Evolutionary conservation across 2,797 vertebrate species (phyloP).

Genomic region (Lateolabrax maculatus): DNA sequence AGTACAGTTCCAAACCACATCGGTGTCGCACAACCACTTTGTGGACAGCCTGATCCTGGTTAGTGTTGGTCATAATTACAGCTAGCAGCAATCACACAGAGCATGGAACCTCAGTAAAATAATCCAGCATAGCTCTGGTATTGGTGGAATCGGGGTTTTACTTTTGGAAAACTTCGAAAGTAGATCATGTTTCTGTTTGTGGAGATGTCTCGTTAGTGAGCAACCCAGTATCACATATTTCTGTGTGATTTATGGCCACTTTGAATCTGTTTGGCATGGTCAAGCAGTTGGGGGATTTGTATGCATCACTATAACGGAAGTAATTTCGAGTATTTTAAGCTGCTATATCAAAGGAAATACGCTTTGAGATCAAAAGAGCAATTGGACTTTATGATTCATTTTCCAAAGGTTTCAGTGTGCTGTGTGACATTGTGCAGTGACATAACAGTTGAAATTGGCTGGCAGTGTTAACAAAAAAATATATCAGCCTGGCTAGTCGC

Average conservation of each 20-base stretch:
- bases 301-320: not conserved
- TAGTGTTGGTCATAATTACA: constrained; percentile 75
- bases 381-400: constrained; percentile 16
- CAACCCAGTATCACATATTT: constrained; percentile 49
- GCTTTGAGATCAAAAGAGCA: constrained; percentile 32
- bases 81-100: constrained; percentile 69
- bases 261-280: constrained; percentile 47
- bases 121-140: constrained; percentile 40
- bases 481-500: constrained; percentile 6
- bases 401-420: constrained; percentile 7
- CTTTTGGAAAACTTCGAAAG: constrained; percentile 39
- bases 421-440: constrained; percentile 55
- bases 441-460: constrained; percentile 37
- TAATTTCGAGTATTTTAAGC: constrained; percentile 28
- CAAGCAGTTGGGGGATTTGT: constrained; percentile 22
- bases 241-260: constrained; percentile 60
- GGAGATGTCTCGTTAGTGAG: constrained; percentile 66
- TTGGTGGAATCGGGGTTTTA: constrained; percentile 55
- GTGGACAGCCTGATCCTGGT: constrained; percentile 67
- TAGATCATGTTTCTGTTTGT: constrained; percentile 72
- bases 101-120: constrained; percentile 53
- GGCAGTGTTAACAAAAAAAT: constrained; percentile 11
- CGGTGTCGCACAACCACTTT: constrained; percentile 45
- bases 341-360: constrained; percentile 39
- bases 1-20: constrained; percentile 58